Base-by-base conservation (phyloP, 2,888 invertebrate genomes). In the Apoderus coryli region DNA sequence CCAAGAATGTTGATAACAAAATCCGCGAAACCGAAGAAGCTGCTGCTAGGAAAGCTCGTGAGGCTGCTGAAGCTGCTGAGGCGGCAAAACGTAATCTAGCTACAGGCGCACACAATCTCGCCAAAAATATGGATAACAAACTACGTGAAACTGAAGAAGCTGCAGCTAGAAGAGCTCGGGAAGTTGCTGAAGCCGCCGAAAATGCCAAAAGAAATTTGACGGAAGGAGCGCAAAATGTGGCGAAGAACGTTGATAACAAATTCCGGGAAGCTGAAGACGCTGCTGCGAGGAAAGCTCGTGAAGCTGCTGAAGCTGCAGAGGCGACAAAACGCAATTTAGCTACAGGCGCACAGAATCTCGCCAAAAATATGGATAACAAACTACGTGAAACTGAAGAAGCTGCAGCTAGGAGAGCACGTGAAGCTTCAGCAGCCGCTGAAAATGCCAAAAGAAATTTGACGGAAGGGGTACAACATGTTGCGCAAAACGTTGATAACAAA, bases 1-100 rank as follows among this genome's bases (percentile, higher is more conserved):
- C 36, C n/a, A 41, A 40, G 22, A 31, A 29, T 7, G 65, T 71
- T 26, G 74, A 74, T 48, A 50, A 64, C 37, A 74, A 73, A 30
- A 34, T 42, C 3, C 38, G 41, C 14, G 41, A 47, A 32, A 35
- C 43, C 10, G 34, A 35, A 2, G 40, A 44, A 30, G 33, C 36
- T 14, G 35, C 31, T 5, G 32, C 36, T 2, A 27, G 34, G 16
- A 36, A 34, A 22, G 30, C 33, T 5, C 16, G 25, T 7, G 14
- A 14, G 5, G 36, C 31, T 9, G 12, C 25, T 13, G 33, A 38
- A 27, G 25, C 34, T 16, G 32, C 24, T 16, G 31, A 33, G 10
- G 16, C 28, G 6, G 11, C 10, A 4, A 24, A 9, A 10, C 12
- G 33, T 13, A 23, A 26, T 2, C 25, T 26, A 4, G 33, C 31